Base-by-base conservation (phyloP, 2,113 vertebrate species). In the Pogona vitticeps region DNA sequence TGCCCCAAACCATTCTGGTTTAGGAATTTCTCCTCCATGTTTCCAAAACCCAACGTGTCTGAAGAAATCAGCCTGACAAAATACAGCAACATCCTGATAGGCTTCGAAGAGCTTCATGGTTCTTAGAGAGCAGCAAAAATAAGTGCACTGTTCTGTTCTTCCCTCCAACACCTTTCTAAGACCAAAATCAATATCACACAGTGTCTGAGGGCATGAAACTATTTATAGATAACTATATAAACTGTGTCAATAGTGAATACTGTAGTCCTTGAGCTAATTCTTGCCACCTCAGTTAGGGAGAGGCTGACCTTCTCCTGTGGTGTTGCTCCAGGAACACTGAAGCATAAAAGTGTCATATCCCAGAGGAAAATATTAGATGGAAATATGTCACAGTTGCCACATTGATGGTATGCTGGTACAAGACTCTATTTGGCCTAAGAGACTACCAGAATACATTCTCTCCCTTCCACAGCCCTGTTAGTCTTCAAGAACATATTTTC, bases 1-100 rank as follows among this genome's bases (percentile, higher is more conserved):
- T 93, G 52, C 77, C 52, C 0, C 1, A 65, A 85, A 70, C 82
- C 21, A 80, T 78, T 88, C 71, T 36, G 80, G 28, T 8, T 90
- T 52, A 85, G 88, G 85, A 88, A 73, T 85, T 87, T 36, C 1
- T 86, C 85, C 85, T 77, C 85, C 87, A 78, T 89, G 75, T 91
- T 92, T 75, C 86, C 75, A 58, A 46, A 88, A 90, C 31, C 42
- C 21, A 91, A 88, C 17, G 59, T 83, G 71, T 84, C 90, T 91
- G 83, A 89, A 89, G 93, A 90, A 84, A 85, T 72, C 52, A 71
- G 63, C 7, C 90, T 94, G 91, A 92, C 88, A 89, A 91, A 94
- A 76, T 90, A 86, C 92, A 92, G 89, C 89, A 91, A 89, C 91
- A 78, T 80, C 81, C 61, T 76, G 70, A 85, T 84, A 86, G 75